Evolutionary conservation across 2,888 invertebrate species (phyloP), one percentile per base, ranked within the genome.

Genomic region (Nemotelus pantherinus): DNA sequence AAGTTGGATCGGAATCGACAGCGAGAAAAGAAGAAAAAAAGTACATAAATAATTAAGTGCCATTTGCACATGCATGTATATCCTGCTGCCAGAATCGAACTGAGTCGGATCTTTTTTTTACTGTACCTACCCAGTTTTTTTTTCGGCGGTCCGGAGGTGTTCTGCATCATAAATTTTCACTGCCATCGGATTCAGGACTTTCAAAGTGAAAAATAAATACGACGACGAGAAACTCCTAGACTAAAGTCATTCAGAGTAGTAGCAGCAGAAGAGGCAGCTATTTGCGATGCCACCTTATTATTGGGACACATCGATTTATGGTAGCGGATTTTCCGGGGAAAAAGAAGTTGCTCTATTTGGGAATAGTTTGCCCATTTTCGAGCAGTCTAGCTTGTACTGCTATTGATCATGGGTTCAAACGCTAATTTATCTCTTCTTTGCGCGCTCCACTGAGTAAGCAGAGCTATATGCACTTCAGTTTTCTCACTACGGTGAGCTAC

Each of bases 1-100:
- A 25, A 25, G 25, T 25, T 25, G 25, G 25, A 63, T 39, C 43
- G 53, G 63, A 39, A n/a, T 41, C 63, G 63, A 63, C 3, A 58
- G 43, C 9, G 9, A 43, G 25, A 3, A 45, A 10, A 74, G 63
- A 44, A 44, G 10, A 47, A 47, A 72, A 72, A 72, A 60, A 63
- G 60, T n/a, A 45, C 60, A 74, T 74, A 74, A 74, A 74, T 74
- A 74, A 74, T 60, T 74, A 74, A 74, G 63, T 74, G 74, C 63
- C 74, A 74, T 60, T 74, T 74, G 74, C 74, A 74, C 63, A 74
- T 45, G 45, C 45, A 65, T 72, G 48, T 68, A 71, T 72, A 72
- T 63, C 57, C 60, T 74, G 6, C 39, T 39, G 47, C 3, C 53
- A 44, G 72, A 47, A 58, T 74, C 60, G 60, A 41, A 41, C 10